A percentile compares a stretch with the other conserved stretches of the same genome.
These are phyloP conservation scores for Eriocheir sinensis DNA, from an alignment of 1,140 invertebrate species.

Conservation along the genomic window DNA sequence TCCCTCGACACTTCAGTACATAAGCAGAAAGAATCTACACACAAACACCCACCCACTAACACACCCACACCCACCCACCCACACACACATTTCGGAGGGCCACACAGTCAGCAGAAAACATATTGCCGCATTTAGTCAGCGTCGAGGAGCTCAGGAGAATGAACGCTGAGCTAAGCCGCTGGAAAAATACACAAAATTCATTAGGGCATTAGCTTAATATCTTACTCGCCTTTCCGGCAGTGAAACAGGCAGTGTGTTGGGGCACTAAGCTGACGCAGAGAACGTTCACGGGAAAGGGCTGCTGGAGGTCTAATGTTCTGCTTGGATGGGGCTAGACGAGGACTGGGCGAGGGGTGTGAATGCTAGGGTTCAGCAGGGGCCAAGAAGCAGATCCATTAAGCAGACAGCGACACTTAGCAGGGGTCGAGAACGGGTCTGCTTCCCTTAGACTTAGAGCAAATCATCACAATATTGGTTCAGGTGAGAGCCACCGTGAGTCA, in stretches of 20 bases:
- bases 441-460: neutral
- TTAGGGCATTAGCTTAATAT: slow-evolving; percentile 5
- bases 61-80: neutral
- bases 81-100: neutral
- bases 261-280: neutral
- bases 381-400: neutral
- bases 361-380: neutral
- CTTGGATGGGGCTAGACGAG: no score
- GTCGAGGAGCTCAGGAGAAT: neutral
- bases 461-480: neutral
- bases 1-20: no score
- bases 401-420: neutral
- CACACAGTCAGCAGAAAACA: neutral
- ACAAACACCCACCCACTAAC: neutral
- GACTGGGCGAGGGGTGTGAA: neutral
- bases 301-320: no score
- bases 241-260: neutral
- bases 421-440: neutral
- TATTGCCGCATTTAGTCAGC: neutral
- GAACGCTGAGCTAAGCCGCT: neutral
- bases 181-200: neutral
- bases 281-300: neutral
- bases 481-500: neutral
- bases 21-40: no score
- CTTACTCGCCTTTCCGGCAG: neutral